Percentiles rank a stretch among this genome's conserved stretches.
phyloP scores from a whole-genome alignment of 2,888 invertebrate species.

The Chrysolina haemoptera region DNA sequence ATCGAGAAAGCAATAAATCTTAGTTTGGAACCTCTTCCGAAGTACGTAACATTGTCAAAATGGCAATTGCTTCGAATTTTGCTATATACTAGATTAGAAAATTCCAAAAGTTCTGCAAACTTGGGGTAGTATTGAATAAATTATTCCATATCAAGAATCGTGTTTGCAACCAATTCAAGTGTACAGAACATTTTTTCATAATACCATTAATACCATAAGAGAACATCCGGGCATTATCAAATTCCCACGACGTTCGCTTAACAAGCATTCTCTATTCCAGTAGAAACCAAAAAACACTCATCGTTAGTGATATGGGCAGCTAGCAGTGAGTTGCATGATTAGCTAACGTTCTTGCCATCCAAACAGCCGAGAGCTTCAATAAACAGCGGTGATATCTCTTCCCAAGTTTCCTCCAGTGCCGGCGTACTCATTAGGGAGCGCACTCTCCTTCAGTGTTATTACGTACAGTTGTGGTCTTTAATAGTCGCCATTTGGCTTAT shows the following conservation, averaged over 20 bases:
- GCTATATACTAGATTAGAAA: no score
- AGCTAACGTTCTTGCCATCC: conserved; percentile 11
- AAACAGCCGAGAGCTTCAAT: neutral
- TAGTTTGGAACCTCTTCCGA: no score
- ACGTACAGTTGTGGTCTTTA: conserved; percentile 27
- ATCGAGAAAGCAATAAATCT: no score
- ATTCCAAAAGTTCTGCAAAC: no score
- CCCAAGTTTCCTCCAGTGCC: conserved; percentile 10
- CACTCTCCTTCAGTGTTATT: conserved; percentile 27
- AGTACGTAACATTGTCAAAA: no score
- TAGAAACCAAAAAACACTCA: neutral
- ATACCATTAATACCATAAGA: no score
- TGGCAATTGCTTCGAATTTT: no score
- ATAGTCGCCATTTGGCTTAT: conserved; percentile 29
- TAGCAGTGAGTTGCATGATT: conserved; percentile 5
- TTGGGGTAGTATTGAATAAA: no score
- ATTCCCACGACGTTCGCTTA: neutral
- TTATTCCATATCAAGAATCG: no score
- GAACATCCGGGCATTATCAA: no score
- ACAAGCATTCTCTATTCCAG: neutral
- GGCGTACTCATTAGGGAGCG: conserved; percentile 15
- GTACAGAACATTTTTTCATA: no score
- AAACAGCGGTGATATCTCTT: conserved; percentile 19
- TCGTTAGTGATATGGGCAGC: conserved; percentile 3
- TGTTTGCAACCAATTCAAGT: no score